Conservation (phyloP, 2,113 vertebrate species). For the Seriola aureovittata region DNA sequence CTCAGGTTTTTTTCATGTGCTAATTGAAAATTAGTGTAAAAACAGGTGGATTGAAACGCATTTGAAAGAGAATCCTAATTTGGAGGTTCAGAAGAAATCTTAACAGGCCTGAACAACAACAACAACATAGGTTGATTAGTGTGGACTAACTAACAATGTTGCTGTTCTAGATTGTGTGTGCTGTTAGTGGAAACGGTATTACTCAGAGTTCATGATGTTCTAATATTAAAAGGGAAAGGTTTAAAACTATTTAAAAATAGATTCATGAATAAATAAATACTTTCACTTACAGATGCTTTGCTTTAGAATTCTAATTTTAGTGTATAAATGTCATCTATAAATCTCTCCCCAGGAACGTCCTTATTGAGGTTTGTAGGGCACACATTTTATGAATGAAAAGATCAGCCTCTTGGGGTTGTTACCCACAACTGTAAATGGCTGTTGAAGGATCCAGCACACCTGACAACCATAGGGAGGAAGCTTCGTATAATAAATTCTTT, state of each 20-base stretch:
- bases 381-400: slow-evolving; percentile 50
- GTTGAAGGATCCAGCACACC: slow-evolving; percentile 35
- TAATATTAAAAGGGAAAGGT: background rate
- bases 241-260: background rate
- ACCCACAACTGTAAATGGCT: slow-evolving; percentile 31
- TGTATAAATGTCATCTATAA: background rate
- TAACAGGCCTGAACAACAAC: background rate
- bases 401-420: slow-evolving; percentile 21
- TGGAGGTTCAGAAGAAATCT: background rate
- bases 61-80: background rate
- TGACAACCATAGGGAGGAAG: slow-evolving; percentile 15
- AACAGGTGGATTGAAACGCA: background rate
- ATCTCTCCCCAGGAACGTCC: slow-evolving; percentile 5
- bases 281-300: background rate
- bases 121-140: background rate
- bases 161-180: background rate
- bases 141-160: background rate
- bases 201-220: background rate
- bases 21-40: background rate
- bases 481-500: slow-evolving; percentile 10
- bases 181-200: background rate
- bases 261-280: background rate
- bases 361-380: slow-evolving; percentile 55
- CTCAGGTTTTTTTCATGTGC: background rate
- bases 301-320: background rate